Evolutionary conservation across 1,140 invertebrate genomes (phyloP).

Genomic region (Bombus superbus): DNA sequence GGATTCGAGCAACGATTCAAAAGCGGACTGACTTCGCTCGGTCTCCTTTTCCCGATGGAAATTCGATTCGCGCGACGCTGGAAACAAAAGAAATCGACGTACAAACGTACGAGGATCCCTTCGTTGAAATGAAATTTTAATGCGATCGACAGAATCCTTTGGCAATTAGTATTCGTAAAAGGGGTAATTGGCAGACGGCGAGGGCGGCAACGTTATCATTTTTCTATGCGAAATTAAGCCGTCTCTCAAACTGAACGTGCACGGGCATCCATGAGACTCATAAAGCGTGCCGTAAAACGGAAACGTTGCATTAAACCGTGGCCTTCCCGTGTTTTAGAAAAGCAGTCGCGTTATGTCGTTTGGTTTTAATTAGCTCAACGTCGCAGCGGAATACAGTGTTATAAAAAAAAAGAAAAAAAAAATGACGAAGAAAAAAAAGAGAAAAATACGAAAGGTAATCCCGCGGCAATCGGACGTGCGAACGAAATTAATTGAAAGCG

Average conservation of each 20-base stretch:
- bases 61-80: neutral
- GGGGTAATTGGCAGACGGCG: neutral
- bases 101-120: too few species aligned
- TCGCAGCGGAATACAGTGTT: neutral
- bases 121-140: neutral
- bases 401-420: neutral
- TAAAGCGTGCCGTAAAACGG: conserved; percentile 37
- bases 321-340: conserved; percentile 19
- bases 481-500: neutral
- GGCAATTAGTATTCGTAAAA: conserved; percentile 23
- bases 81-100: neutral
- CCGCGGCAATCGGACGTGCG: neutral
- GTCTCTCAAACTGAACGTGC: conserved; percentile 33
- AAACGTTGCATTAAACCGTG: conserved; percentile 30
- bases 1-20: neutral
- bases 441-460: neutral
- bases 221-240: conserved; percentile 42
- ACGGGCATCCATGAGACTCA: conserved; percentile 41
- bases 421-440: too few species aligned
- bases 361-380: conserved; percentile 28
- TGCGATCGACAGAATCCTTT: neutral
- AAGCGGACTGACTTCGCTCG: neutral
- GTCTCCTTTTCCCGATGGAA: neutral
- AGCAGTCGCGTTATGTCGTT: conserved; percentile 7
- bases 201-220: neutral